phyloP scores from a whole-genome alignment of 2,888 invertebrate genomes.

The Timandra comae region DNA sequence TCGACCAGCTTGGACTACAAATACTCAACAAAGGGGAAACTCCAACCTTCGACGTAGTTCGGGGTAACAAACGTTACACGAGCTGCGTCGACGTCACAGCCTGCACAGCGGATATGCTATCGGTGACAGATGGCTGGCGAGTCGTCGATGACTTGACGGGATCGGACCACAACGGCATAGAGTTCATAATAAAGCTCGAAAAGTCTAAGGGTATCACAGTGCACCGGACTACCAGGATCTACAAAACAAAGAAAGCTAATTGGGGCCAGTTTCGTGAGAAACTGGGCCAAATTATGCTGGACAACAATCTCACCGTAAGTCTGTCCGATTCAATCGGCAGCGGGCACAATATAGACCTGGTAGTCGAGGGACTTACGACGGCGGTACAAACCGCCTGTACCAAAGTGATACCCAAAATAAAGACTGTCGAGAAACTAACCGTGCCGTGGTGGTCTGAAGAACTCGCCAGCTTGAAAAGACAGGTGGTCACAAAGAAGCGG shows the following conservation, averaged over 20 bases:
- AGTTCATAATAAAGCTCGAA: constrained; percentile 9
- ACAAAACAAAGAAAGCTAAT: constrained; percentile 18
- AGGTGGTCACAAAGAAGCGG: constrained; percentile 8
- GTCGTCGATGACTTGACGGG: constrained; percentile 11
- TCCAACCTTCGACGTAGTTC: constrained; percentile 23
- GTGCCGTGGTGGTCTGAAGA: constrained; percentile 18
- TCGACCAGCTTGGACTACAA: constrained; percentile 15
- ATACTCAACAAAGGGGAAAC: constrained; percentile 20
- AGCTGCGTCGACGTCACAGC: constrained; percentile 25
- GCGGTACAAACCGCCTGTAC: constrained; percentile 5
- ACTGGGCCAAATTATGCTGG: constrained; percentile 4
- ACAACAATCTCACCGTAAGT: not conserved
- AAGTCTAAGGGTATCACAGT: constrained; percentile 5
- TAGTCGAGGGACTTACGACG: constrained; percentile 2
- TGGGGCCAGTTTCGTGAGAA: constrained; percentile 18
- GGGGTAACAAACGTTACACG: constrained; percentile 7
- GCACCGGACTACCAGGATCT: constrained; percentile 10
- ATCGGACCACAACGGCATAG: constrained; percentile 18
- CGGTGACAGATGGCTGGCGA: constrained; percentile 12
- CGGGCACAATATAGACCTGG: too few relatives aligned
- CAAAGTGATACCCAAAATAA: constrained; percentile 8
- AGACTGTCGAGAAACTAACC: constrained; percentile 2
- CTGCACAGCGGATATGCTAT: constrained; percentile 12
- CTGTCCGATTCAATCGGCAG: too few relatives aligned
- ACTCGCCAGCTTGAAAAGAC: constrained; percentile 3